Conservation (phyloP, 2,113 vertebrate species). For the Chionodraco myersi region DNA sequence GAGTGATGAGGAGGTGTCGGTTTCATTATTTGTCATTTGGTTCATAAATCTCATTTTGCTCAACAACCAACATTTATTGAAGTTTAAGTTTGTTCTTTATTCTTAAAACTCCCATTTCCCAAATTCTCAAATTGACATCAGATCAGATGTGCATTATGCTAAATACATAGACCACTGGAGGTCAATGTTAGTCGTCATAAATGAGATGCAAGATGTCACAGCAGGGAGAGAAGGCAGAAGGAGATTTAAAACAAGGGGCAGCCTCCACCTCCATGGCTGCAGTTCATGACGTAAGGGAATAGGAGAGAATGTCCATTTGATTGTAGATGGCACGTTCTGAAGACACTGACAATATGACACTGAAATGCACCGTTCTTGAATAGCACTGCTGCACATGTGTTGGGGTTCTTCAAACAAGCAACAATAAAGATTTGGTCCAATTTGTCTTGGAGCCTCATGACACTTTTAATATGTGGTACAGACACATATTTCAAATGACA, state of each 20-base stretch:
- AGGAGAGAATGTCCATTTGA: conserved; percentile 10
- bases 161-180: conserved; percentile 21
- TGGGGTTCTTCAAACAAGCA: background rate
- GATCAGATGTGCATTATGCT: conserved; percentile 29
- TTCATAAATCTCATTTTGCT: too few relatives aligned
- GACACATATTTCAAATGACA: background rate
- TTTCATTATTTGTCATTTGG: background rate
- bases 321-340: conserved; percentile 17
- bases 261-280: background rate
- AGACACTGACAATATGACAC: conserved; percentile 6
- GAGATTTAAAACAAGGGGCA: conserved; percentile 14
- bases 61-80: too few relatives aligned
- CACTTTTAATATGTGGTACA: background rate
- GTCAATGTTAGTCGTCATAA: conserved; percentile 41
- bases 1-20: too few relatives aligned
- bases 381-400: background rate
- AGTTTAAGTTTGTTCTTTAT: too few relatives aligned
- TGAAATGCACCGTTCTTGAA: background rate
- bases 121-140: conserved; percentile 16
- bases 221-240: conserved; percentile 18
- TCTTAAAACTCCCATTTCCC: background rate
- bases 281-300: background rate
- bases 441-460: conserved; percentile 12
- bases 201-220: conserved; percentile 44
- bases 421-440: background rate